Conservation (phyloP, 2,888 invertebrate species). For the Lagria hirta region DNA sequence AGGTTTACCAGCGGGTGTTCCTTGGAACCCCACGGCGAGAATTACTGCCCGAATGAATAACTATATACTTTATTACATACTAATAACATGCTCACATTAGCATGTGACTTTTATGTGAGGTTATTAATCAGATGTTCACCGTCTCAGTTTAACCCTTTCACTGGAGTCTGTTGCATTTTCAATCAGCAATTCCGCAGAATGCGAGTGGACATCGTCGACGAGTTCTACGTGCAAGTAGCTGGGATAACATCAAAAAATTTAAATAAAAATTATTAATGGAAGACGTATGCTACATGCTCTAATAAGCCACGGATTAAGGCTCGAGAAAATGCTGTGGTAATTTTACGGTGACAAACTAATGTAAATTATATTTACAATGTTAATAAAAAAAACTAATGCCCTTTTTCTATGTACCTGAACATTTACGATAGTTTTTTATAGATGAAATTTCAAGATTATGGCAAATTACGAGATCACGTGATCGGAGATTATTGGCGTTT, state of each 20-base stretch:
- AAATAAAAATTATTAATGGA: too few species aligned
- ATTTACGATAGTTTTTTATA: too few species aligned
- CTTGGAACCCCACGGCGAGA: conserved; percentile 52
- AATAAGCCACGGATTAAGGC: too few species aligned
- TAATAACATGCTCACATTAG: conserved; percentile 55
- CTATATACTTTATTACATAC: conserved; percentile 57
- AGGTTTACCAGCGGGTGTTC: conserved; percentile 54
- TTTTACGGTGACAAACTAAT: too few species aligned
- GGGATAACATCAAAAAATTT: conserved; percentile 8
- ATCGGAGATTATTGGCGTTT: too few species aligned
- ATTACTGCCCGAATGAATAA: conserved; percentile 57
- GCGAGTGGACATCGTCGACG: conserved; percentile 17
- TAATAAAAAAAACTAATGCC: too few species aligned
- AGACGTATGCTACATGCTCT: too few species aligned
- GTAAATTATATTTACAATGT: too few species aligned
- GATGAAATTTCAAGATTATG: too few species aligned
- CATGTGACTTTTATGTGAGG: conserved; percentile 48
- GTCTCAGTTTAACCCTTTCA: conserved; percentile 39
- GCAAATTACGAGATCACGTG: too few species aligned
- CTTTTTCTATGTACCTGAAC: too few species aligned
- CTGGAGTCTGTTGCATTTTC: conserved; percentile 29
- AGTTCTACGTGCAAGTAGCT: conserved; percentile 18
- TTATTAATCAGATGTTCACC: conserved; percentile 46
- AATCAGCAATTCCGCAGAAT: conserved; percentile 28
- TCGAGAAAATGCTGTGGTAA: too few species aligned